Evolutionary conservation across 2,888 invertebrate species (phyloP).

Genomic region (Caenorhabditis afra): DNA sequence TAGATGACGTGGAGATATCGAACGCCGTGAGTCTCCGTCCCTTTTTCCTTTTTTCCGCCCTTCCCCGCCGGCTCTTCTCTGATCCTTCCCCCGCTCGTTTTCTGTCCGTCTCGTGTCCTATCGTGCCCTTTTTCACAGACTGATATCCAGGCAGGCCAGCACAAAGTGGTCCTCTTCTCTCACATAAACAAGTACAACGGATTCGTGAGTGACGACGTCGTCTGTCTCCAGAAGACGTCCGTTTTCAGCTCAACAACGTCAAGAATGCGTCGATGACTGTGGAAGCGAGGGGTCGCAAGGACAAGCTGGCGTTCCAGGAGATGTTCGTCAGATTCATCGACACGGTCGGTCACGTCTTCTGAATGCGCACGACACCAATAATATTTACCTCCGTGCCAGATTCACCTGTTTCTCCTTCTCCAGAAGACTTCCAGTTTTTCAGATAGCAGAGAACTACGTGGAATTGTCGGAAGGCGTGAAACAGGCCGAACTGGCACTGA

Average conservation of each 20-base stretch:
- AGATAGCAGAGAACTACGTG: slow-evolving; percentile 67
- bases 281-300: slow-evolving; percentile 37
- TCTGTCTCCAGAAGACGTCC: background rate
- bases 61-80: background rate
- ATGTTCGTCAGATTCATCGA: slow-evolving; percentile 51
- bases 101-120: slow-evolving; percentile 10
- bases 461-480: slow-evolving; percentile 59
- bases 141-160: slow-evolving; percentile 52
- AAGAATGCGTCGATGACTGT: slow-evolving; percentile 33
- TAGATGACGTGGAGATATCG: slow-evolving; percentile 67
- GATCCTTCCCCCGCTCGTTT: background rate
- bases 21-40: slow-evolving; percentile 34
- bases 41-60: background rate
- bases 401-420: too few relatives aligned
- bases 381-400: too few relatives aligned
- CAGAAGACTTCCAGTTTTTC: background rate
- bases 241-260: slow-evolving; percentile 42
- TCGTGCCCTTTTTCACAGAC: slow-evolving; percentile 33
- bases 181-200: slow-evolving; percentile 56
- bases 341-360: slow-evolving; percentile 9
- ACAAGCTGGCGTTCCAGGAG: slow-evolving; percentile 48
- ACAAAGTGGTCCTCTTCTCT: slow-evolving; percentile 45
- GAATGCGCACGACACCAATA: too few relatives aligned
- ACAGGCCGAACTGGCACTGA: slow-evolving; percentile 56
- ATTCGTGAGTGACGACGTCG: slow-evolving; percentile 29